Percentiles rank a stretch among this genome's conserved stretches.
These are phyloP conservation scores for Nixonia krombeini DNA, from an alignment of 1,140 invertebrate genomes.

Conservation along the genomic window DNA sequence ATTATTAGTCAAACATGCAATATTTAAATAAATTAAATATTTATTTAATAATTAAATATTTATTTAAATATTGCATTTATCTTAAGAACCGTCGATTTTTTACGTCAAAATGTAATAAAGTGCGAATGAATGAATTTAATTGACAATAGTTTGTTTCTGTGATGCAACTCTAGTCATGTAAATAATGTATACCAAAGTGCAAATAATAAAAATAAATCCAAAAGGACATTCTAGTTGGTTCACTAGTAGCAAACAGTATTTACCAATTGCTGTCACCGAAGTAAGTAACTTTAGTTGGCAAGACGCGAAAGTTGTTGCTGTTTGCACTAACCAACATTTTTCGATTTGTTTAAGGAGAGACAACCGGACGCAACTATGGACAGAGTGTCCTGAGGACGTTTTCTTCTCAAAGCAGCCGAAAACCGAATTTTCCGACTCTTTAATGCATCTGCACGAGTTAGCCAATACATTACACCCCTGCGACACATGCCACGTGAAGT, in stretches of 20 bases:
- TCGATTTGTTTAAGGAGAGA: slow-evolving; percentile 44
- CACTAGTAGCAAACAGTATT: slow-evolving; percentile 14
- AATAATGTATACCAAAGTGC: neutral
- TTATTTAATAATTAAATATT: too few species aligned
- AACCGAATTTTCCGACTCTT: neutral
- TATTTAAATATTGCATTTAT: too few species aligned
- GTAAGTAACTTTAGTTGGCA: slow-evolving; percentile 52
- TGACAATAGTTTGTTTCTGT: too few species aligned
- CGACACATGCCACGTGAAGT: slow-evolving; percentile 55
- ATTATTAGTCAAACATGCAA: too few species aligned
- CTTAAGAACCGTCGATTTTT: too few species aligned
- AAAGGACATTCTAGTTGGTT: neutral
- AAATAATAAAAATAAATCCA: neutral
- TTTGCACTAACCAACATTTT: slow-evolving; percentile 9
- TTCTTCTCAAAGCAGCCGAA: neutral
- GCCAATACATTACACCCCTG: slow-evolving; percentile 38
- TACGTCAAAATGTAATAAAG: too few species aligned
- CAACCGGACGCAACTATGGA: neutral
- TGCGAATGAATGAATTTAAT: too few species aligned
- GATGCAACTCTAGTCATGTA: neutral
- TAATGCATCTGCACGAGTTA: neutral
- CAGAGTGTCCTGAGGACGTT: too few species aligned
- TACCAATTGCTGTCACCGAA: slow-evolving; percentile 26
- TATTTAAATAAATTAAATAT: too few species aligned
- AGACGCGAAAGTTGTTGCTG: neutral